These are phyloP conservation scores for Nymphicus hollandicus DNA, from an alignment of 2,113 vertebrate species.

Conservation along the genomic window DNA sequence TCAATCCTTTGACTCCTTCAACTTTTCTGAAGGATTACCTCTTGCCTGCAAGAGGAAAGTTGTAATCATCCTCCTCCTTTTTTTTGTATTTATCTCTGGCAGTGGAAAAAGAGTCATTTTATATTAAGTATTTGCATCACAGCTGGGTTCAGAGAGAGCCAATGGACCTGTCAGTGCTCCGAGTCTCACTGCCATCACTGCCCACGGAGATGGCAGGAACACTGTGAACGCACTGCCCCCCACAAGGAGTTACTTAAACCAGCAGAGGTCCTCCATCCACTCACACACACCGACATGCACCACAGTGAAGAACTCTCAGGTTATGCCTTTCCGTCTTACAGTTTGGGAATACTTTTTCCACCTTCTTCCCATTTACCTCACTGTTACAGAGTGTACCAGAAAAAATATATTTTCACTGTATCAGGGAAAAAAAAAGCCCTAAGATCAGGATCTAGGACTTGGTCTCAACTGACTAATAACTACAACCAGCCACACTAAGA, in stretches of 20 bases:
- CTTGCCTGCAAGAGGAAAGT: not conserved
- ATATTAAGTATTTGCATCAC: not conserved
- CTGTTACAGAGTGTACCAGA: not conserved
- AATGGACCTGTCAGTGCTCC: not conserved
- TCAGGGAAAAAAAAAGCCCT: too few species aligned
- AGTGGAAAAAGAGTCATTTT: not conserved
- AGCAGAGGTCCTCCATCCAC: not conserved
- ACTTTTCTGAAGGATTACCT: not conserved
- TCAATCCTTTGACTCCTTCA: slow-evolving; percentile 16
- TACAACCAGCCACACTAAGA: fast-evolving
- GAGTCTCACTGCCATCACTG: not conserved
- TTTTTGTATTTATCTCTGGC: not conserved
- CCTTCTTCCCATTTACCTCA: not conserved
- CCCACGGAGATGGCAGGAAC: not conserved
- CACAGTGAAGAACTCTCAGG: not conserved
- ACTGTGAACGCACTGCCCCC: fast-evolving
- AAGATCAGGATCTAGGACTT: not conserved
- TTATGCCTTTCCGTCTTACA: not conserved
- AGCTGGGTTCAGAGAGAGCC: not conserved
- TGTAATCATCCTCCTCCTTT: not conserved
- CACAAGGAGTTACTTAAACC: not conserved
- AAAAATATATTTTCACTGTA: not conserved
- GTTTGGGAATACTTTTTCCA: not conserved
- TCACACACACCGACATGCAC: not conserved
- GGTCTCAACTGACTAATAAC: not conserved